Percentiles rank a stretch among this genome's conserved stretches.
phyloP scores from a whole-genome alignment of 2,888 invertebrate species.

The Gari tellinella region DNA sequence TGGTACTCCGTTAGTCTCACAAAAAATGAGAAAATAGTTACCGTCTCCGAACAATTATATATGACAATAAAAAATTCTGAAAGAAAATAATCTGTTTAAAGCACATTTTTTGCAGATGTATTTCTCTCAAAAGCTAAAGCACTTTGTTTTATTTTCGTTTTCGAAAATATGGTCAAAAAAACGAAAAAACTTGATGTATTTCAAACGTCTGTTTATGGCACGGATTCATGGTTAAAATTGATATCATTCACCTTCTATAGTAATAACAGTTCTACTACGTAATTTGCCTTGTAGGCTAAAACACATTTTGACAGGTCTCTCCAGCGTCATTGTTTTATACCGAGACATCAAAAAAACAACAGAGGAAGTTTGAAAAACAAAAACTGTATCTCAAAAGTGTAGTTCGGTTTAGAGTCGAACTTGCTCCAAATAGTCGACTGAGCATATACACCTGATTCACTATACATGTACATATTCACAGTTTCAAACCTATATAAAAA shows the following conservation, averaged over 20 bases:
- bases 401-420: constrained; percentile 56
- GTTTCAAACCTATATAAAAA: constrained; percentile 42
- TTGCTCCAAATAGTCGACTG: constrained; percentile 40
- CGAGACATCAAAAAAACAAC: constrained; percentile 1
- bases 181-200: constrained; percentile 36
- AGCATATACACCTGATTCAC: not conserved
- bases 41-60: no score
- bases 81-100: constrained; percentile 3
- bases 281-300: no score
- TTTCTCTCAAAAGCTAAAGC: constrained; percentile 5
- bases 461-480: constrained; percentile 9
- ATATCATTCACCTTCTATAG: not conserved
- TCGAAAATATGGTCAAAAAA: constrained; percentile 1
- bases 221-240: constrained; percentile 31
- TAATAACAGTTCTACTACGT: not conserved
- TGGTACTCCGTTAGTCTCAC: no score
- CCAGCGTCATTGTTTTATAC: not conserved
- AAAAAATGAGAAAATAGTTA: no score
- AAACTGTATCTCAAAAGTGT: constrained; percentile 28
- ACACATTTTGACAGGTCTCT: not conserved
- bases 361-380: constrained; percentile 3
- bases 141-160: constrained; percentile 1
- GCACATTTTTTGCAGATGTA: not conserved
- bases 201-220: constrained; percentile 37
- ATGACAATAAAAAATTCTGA: no score